phyloP scores from a whole-genome alignment of 1,140 invertebrate genomes.

The Dysdera silvatica region DNA sequence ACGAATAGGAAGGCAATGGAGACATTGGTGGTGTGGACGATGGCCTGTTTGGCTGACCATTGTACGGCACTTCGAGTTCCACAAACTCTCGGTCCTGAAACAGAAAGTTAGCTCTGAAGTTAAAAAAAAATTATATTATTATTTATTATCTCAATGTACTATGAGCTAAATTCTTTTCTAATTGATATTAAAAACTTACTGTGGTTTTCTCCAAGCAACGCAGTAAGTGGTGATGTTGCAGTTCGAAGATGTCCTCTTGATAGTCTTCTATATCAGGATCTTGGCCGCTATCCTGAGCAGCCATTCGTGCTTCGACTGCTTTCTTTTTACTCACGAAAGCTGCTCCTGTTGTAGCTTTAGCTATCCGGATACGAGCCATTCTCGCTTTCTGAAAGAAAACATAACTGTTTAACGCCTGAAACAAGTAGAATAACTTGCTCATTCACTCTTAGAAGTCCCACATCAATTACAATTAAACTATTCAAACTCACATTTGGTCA shows the following conservation, averaged over 20 bases:
- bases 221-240: slow-evolving; percentile 97
- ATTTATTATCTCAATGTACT: neutral
- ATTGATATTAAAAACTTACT: slow-evolving; percentile 52
- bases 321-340: slow-evolving; percentile 98
- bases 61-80: slow-evolving; percentile 88
- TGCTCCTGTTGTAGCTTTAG: slow-evolving; percentile 97
- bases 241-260: slow-evolving; percentile 91
- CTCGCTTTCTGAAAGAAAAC: slow-evolving; percentile 87
- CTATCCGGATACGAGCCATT: slow-evolving; percentile 91
- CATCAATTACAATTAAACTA: too few relatives aligned
- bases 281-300: slow-evolving; percentile 80
- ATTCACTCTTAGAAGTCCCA: too few relatives aligned
- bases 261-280: slow-evolving; percentile 80
- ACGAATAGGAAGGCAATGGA: slow-evolving; percentile 58
- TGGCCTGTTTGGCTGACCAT: slow-evolving; percentile 80
- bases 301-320: slow-evolving; percentile 87
- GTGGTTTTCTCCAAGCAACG: slow-evolving; percentile 97
- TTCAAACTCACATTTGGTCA: too few relatives aligned
- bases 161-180: neutral
- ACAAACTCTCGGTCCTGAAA: slow-evolving; percentile 90
- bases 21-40: slow-evolving; percentile 62
- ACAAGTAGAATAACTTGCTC: too few relatives aligned
- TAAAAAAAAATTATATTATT: neutral
- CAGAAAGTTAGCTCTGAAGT: slow-evolving; percentile 10
- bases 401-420: neutral